Conservation (phyloP, 2,113 vertebrate species). For the Mionectes macconnelli region DNA sequence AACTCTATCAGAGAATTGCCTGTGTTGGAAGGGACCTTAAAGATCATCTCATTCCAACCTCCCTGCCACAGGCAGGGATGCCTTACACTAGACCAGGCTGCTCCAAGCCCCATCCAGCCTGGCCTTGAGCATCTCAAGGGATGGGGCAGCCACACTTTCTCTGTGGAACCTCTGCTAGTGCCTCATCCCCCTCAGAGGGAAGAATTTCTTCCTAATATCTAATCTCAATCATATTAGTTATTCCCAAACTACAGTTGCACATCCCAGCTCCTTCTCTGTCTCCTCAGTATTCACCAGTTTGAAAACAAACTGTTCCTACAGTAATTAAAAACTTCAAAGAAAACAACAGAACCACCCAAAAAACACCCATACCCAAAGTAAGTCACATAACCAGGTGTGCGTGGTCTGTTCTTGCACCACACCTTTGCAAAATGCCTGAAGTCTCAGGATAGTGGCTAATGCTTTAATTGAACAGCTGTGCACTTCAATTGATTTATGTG, state of each 20-base stretch:
- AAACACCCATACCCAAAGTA: background rate
- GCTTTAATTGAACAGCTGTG: conserved; percentile 67
- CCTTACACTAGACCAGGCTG: fast-evolving
- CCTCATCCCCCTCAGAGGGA: background rate
- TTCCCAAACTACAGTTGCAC: background rate
- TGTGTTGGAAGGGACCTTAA: background rate
- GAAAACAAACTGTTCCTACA: background rate
- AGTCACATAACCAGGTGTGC: background rate
- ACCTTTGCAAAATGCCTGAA: background rate
- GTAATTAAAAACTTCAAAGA: background rate
- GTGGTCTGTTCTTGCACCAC: background rate
- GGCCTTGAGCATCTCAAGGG: background rate
- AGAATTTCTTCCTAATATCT: no score
- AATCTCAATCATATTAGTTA: background rate
- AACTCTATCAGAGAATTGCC: background rate
- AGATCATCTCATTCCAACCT: fast-evolving
- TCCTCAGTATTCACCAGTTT: background rate
- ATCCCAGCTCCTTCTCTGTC: background rate
- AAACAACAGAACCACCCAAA: background rate
- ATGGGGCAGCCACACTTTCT: background rate
- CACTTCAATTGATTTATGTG: conserved; percentile 75
- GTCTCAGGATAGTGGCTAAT: conserved; percentile 12
- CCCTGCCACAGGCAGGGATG: background rate
- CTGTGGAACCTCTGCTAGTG: background rate
- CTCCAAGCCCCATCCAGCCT: background rate